Evolutionary conservation across 2,113 vertebrate genomes (phyloP).

Genomic region (Carlito syrichta): DNA sequence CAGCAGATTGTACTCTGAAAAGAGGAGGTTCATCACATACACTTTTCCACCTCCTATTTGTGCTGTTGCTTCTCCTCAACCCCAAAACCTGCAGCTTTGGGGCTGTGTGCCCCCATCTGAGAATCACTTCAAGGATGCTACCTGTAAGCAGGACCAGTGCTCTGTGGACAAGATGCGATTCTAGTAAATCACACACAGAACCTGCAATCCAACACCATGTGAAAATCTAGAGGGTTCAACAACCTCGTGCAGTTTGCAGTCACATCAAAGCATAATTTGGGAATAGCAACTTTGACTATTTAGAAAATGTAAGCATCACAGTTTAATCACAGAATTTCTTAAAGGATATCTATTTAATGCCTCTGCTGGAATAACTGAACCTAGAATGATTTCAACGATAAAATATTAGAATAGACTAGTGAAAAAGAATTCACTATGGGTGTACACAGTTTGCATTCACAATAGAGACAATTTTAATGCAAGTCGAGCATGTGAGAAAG

Average conservation of each 20-base stretch:
- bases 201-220: neutral
- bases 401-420: neutral
- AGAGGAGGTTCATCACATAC: neutral
- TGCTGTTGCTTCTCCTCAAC: neutral
- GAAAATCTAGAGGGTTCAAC: neutral
- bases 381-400: conserved; percentile 1
- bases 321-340: neutral
- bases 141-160: neutral
- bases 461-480: neutral
- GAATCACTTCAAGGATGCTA: neutral
- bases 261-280: neutral
- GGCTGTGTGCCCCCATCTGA: too few relatives aligned
- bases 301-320: neutral
- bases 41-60: neutral
- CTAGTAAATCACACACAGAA: neutral
- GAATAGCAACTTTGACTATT: neutral
- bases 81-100: neutral
- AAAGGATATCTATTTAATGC: neutral
- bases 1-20: neutral
- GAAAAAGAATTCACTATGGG: neutral
- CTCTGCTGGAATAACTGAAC: neutral
- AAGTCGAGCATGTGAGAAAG: neutral
- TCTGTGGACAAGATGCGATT: neutral
- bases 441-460: neutral
- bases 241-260: neutral